Base-by-base conservation (phyloP, 2,797 vertebrate genomes). In the Anolis apletophallus region DNA sequence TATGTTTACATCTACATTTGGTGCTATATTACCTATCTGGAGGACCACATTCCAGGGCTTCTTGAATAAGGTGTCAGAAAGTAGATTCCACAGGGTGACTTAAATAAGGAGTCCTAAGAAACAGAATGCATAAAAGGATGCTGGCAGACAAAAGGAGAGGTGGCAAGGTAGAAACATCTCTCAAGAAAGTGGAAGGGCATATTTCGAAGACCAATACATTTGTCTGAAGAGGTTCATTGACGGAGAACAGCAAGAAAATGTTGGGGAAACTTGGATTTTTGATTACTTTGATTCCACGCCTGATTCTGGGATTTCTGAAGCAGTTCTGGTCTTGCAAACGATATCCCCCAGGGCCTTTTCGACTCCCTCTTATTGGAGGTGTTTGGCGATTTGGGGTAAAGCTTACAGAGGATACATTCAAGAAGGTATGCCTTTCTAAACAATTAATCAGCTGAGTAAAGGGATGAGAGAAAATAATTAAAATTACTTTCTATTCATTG, bases 301-400 rank as follows among this genome's bases (percentile, higher is more conserved):
- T 2, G 67, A 72, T 87, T 34, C 14, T 64, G 7, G 2, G 6
- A 23, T 21, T 36, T 26, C 40, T 75, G 54, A 79, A 83, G 72
- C 16, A 8, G n/a, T 17, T 78, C 40, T 52, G 23, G 34, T 73
- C 74, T 29, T 12, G 2, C 29, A 83, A 11, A 6, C 16, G 1
- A 10, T 61, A 83, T 1, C 86, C 86, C 0, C 86, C 86, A 1
- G 86, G 86, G 2, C 86, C 86, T 36, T 14, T 78, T 23, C 81
- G 40, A 4, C 55, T 87, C n/a, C 86, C 86, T 21, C 1, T 87
- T 6, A 0, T 87, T 6, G 81, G 86, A 78, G 32, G 67, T 2
- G 77, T 78, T 75, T 87, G 86, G 86, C 21, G 75, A 6, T 21
- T 87, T 29, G 86, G 86, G 40, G 2, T n/a, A n/a, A 23, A 7